Evolutionary conservation across 2,888 invertebrate species (phyloP).

Genomic region (Ischnus inquisitorius): DNA sequence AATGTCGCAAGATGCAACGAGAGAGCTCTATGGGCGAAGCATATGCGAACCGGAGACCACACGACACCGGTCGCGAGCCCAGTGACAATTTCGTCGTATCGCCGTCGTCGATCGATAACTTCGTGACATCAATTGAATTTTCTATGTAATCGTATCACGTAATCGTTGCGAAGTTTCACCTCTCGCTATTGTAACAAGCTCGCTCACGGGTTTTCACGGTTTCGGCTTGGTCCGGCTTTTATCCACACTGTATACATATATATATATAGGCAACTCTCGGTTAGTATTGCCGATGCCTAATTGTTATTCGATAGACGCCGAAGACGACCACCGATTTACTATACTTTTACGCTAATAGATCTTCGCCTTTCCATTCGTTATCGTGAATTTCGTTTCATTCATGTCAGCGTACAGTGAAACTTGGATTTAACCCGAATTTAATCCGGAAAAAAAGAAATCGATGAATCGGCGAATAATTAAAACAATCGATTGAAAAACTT

Average conservation of each 20-base stretch:
- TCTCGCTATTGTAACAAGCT: constrained; percentile 32
- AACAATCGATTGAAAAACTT: too few species aligned
- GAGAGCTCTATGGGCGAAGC: neutral
- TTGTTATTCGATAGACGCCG: constrained; percentile 47
- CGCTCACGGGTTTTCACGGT: constrained; percentile 13
- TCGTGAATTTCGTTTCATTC: neutral
- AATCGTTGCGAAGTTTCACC: constrained; percentile 66
- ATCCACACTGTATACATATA: neutral
- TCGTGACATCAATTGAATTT: constrained; percentile 65
- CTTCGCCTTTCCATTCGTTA: neutral
- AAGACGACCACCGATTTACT: constrained; percentile 18
- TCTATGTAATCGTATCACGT: constrained; percentile 68
- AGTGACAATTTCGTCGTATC: constrained; percentile 34
- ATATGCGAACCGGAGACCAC: constrained; percentile 6
- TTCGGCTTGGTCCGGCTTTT: neutral
- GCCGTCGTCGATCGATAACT: constrained; percentile 50
- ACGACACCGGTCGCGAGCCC: neutral
- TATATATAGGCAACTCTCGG: neutral
- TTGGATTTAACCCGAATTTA: neutral
- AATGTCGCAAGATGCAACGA: constrained; percentile 23
- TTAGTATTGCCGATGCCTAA: constrained; percentile 14
- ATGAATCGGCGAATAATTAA: neutral
- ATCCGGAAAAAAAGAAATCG: neutral
- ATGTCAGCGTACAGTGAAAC: neutral
- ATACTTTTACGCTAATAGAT: neutral